phyloP scores from a whole-genome alignment of 1,140 invertebrate genomes.

The Archegozetes longisetosus region DNA sequence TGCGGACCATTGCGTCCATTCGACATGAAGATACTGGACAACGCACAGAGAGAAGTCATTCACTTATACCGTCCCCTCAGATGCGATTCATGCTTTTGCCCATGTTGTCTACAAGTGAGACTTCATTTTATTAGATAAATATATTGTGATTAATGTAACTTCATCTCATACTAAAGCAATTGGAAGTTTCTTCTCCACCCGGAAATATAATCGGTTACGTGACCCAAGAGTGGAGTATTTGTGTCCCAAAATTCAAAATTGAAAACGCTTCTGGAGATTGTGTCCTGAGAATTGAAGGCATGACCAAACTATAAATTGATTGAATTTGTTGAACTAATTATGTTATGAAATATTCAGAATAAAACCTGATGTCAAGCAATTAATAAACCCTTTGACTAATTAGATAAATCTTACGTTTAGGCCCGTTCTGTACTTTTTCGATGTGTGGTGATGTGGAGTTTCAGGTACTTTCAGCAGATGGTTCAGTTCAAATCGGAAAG shows the following conservation, averaged over 20 bases:
- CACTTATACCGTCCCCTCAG: conserved; percentile 45
- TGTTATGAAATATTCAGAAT: too few relatives aligned
- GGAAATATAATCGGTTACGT: conserved; percentile 56
- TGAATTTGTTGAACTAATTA: too few relatives aligned
- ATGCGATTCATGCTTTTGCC: conserved; percentile 58
- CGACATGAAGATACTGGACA: conserved; percentile 69
- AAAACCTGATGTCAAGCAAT: too few relatives aligned
- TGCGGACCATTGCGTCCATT: conserved; percentile 55
- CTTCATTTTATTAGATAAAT: neutral
- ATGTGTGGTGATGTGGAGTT: conserved; percentile 63
- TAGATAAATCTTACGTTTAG: too few relatives aligned
- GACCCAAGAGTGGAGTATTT: conserved; percentile 68
- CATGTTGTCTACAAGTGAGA: conserved; percentile 29
- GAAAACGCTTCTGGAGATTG: conserved; percentile 55
- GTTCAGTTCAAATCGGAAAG: conserved; percentile 38
- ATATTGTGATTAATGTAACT: neutral
- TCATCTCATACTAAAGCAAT: conserved; percentile 29
- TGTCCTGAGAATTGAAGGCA: conserved; percentile 55
- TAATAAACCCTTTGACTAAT: too few relatives aligned
- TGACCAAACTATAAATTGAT: too few relatives aligned
- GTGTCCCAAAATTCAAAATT: conserved; percentile 56
- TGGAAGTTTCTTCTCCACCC: conserved; percentile 44
- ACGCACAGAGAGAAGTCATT: conserved; percentile 56
- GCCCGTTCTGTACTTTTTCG: conserved; percentile 59
- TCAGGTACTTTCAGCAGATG: conserved; percentile 29